Evolutionary conservation across 1,140 invertebrate species (phyloP), one percentile per base, ranked within the genome.

Genomic region (Antheraea pernyi): DNA sequence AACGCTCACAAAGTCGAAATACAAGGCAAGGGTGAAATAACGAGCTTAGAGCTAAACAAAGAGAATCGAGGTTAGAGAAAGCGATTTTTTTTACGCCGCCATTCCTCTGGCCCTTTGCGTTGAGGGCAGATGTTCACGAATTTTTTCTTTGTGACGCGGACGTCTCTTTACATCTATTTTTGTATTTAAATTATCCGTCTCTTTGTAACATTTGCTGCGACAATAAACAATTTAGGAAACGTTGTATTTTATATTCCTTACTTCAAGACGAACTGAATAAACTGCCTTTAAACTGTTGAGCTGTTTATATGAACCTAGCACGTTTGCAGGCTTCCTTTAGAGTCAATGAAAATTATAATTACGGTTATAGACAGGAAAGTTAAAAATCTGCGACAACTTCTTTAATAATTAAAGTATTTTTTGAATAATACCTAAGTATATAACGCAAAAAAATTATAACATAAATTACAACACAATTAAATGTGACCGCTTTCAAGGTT

Each of bases 11-110:
- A 70, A 72, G 64, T 65, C 74, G 69, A 80, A 78, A 80, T 78
- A 80, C 71, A 76, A 80, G 73, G 74, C 76, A 78, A 75, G 76
- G 76, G 79, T 78, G 65, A 76, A 74, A 80, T 80, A 80, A 80
- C 79, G 74, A 80, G 74, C 73, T 80, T 78, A 80, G 39, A 65
- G 65, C 74, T 74, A 76, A 80, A 78, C 79, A 78, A 78, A 80
- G 79, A 70, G 75, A 76, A 60, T 53, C 46, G 46, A 53, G 46
- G 46, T 53, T 53, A 53, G 46, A 53, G 11, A 53, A 53, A 53
- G 46, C 11, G 46, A 53, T 53, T 53, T 53, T 53, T 53, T 53
- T 53, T 53, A 53, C 46, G 46, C 46, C 13, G 16, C 46, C 46
- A 53, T 53, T 53, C 46, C 46, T 53, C 46, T 53, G 46, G 46